These are phyloP conservation scores for Diplazon laetatorius DNA, from an alignment of 2,888 invertebrate species.

Conservation along the genomic window DNA sequence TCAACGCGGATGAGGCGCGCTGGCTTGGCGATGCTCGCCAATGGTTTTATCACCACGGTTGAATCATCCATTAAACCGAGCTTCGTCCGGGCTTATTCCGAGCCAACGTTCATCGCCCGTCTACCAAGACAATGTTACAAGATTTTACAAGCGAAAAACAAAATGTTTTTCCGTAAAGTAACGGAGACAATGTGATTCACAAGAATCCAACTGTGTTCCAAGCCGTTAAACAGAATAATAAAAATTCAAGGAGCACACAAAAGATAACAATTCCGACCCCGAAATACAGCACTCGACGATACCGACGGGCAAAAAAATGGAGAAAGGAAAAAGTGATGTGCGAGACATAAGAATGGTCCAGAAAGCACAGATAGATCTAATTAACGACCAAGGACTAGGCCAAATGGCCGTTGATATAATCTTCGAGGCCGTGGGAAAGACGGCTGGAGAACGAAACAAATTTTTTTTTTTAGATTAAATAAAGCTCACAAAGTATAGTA, in stretches of 20 bases:
- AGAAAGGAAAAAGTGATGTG: background rate
- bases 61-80: conserved; percentile 24
- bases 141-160: no score
- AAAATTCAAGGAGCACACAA: background rate
- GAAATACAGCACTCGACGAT: no score
- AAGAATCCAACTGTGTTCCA: background rate
- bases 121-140: no score
- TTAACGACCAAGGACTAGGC: conserved; percentile 37
- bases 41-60: no score
- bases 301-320: conserved; percentile 11
- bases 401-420: conserved; percentile 50
- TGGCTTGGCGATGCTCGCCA: no score
- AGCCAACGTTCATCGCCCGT: no score
- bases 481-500: background rate
- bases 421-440: conserved; percentile 22
- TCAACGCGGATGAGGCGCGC: background rate
- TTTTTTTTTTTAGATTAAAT: background rate
- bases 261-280: no score
- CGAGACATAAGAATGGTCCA: background rate
- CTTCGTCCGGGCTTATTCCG: no score
- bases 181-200: no score
- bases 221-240: conserved; percentile 1
- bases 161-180: no score
- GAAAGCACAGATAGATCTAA: conserved; percentile 29
- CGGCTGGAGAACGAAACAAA: conserved; percentile 2